Percentiles rank a stretch among this genome's conserved stretches.
phyloP scores from a whole-genome alignment of 2,797 vertebrate genomes.

The Liparis tanakae region DNA sequence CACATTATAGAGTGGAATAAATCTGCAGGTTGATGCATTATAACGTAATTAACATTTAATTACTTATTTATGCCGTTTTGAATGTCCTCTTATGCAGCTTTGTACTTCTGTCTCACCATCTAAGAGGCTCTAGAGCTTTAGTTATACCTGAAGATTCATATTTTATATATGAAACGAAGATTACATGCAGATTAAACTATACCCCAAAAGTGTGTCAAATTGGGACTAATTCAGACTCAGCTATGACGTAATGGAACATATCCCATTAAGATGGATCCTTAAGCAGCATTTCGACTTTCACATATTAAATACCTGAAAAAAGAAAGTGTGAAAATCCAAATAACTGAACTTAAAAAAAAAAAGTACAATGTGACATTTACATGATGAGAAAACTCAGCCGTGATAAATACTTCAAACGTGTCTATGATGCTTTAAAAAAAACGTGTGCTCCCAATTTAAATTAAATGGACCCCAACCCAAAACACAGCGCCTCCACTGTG shows the following conservation, averaged over 20 bases:
- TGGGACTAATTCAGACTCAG: background rate
- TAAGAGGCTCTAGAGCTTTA: background rate
- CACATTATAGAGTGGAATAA: too few relatives aligned
- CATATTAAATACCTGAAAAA: background rate
- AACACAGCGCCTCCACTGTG: slow-evolving; percentile 6
- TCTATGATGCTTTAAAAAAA: background rate
- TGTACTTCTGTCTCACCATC: background rate
- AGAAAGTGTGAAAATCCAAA: background rate
- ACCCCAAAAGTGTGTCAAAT: background rate
- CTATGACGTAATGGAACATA: background rate
- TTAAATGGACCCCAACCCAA: background rate
- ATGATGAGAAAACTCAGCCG: background rate
- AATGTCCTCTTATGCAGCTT: background rate
- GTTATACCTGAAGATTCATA: background rate
- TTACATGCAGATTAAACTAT: background rate
- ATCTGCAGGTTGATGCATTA: background rate
- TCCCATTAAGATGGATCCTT: background rate
- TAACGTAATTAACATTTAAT: background rate
- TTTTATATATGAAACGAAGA: background rate
- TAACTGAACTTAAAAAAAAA: background rate
- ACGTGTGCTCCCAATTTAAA: background rate
- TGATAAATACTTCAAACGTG: background rate
- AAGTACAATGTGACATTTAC: background rate
- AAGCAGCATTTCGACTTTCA: background rate
- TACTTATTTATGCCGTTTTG: too few relatives aligned